phyloP scores from a whole-genome alignment of 2,888 invertebrate species.

The Sympetrum striolatum region DNA sequence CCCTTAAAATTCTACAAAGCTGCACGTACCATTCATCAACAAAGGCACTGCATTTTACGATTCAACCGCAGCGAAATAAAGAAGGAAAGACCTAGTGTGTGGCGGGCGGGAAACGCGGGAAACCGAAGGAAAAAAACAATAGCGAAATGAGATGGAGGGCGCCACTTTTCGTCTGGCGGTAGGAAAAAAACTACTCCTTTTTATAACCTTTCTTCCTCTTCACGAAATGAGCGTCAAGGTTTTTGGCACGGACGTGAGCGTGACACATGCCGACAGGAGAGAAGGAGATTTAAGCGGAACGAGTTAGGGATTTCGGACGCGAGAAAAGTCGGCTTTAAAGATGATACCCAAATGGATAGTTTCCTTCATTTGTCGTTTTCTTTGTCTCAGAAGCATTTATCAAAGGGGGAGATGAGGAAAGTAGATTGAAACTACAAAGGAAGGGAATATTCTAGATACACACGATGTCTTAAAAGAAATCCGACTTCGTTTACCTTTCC shows the following conservation, averaged over 20 bases:
- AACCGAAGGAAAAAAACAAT: neutral
- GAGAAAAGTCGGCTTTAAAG: neutral
- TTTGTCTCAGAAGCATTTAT: neutral
- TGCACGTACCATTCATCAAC: neutral
- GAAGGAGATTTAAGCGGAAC: neutral
- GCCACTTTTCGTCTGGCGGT: neutral
- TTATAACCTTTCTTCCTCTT: neutral
- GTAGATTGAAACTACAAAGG: neutral
- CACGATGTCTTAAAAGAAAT: neutral
- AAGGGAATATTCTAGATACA: neutral
- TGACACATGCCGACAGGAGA: neutral
- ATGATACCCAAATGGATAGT: neutral
- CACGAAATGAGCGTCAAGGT: neutral
- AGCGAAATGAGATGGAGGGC: neutral
- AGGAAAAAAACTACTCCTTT: neutral
- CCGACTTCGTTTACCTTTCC: neutral
- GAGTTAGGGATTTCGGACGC: neutral
- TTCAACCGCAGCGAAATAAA: neutral
- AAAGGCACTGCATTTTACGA: neutral
- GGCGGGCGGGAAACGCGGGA: neutral
- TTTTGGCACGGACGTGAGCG: neutral
- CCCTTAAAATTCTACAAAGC: neutral
- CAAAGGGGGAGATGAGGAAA: neutral
- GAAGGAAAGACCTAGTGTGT: neutral
- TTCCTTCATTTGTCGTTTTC: neutral